Evolutionary conservation across 2,113 vertebrate genomes (phyloP), one percentile per base, ranked within the genome.

Genomic region (Plectropomus leopardus): DNA sequence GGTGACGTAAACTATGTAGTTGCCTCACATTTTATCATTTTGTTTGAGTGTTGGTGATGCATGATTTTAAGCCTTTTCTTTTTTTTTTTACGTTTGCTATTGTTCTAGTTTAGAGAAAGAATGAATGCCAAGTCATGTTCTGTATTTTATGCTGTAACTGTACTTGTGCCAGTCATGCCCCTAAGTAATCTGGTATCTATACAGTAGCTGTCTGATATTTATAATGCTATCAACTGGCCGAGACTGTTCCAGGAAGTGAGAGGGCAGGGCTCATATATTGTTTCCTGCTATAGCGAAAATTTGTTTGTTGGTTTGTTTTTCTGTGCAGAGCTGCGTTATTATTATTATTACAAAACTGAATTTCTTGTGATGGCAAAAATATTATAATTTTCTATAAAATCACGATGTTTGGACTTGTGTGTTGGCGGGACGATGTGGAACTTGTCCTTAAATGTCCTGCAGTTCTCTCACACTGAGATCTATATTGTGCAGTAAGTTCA

Each of bases 221-320:
- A 10, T 45, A 64, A 66, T 5, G 24, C 44, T 77, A 81, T 85
- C 78, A 87, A 65, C 61, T 71, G 66, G 66, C 77, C 73, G 82
- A 73, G 45, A 60, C 45, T 61, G 34, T 80, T 83, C 15, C 87
- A 94, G 94, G 93, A 94, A 94, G 90, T 88, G 78, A 84, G 77
- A 92, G 92, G 91, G 92, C 79, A 86, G 85, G 85, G 85, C 82
- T 77, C 88, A 78, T 72, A 59, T 78, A 57, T 36, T 61, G 85
- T 80, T 93, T 94, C 92, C 92, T 93, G 73, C 84, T 67, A 72
- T 42, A 71, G 34, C 82, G 65, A 88, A 73, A 77, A 86, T 75
- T 59, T 69, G 4, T 42, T 86, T 69, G n/a, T n/a, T n/a, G n/a
- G n/a, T n/a, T n/a, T n/a, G n/a, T n/a, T n/a, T 45, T 65, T 70